Percentiles rank a stretch among this genome's conserved stretches.
phyloP scores from a whole-genome alignment of 2,797 vertebrate genomes.

The Parauchenoglanis ngamensis region DNA sequence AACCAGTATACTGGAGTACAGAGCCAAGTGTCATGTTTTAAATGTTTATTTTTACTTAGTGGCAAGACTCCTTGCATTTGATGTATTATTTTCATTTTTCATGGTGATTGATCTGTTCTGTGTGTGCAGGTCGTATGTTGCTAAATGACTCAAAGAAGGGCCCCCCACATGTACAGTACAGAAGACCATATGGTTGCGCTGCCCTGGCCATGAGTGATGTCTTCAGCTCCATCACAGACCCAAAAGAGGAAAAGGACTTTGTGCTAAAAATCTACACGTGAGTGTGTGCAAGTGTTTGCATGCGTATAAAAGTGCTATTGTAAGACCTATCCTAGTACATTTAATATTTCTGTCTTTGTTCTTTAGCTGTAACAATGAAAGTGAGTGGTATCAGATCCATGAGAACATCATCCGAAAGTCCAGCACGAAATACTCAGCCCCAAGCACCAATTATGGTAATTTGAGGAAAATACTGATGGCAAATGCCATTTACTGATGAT shows the following conservation, averaged over 20 bases:
- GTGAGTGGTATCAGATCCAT: constrained; percentile 97
- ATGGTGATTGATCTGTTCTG: not conserved
- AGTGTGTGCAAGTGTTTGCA: constrained; percentile 61
- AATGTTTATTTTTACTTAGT: not conserved
- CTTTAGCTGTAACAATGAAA: constrained; percentile 91
- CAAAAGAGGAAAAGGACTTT: constrained; percentile 95
- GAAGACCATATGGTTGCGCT: constrained; percentile 89
- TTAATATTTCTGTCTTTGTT: not conserved
- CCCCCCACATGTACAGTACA: constrained; percentile 87
- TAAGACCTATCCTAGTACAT: not conserved
- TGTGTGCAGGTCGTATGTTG: constrained; percentile 86
- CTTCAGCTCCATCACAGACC: constrained; percentile 88
- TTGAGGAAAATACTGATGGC: not conserved
- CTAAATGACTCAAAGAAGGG: constrained; percentile 94
- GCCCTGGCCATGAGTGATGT: constrained; percentile 90
- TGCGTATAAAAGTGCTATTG: no score
- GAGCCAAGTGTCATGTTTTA: not conserved
- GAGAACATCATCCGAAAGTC: constrained; percentile 99
- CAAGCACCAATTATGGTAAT: constrained; percentile 98
- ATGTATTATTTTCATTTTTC: not conserved
- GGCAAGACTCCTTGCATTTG: not conserved
- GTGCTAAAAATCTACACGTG: constrained; percentile 96
- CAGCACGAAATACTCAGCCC: constrained; percentile 97
- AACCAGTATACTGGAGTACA: not conserved
- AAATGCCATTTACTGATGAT: constrained; percentile 16